A percentile compares a stretch with the other conserved stretches of the same genome.
phyloP scores from a whole-genome alignment of 2,888 invertebrate species.

The Carterocephalus palaemon region DNA sequence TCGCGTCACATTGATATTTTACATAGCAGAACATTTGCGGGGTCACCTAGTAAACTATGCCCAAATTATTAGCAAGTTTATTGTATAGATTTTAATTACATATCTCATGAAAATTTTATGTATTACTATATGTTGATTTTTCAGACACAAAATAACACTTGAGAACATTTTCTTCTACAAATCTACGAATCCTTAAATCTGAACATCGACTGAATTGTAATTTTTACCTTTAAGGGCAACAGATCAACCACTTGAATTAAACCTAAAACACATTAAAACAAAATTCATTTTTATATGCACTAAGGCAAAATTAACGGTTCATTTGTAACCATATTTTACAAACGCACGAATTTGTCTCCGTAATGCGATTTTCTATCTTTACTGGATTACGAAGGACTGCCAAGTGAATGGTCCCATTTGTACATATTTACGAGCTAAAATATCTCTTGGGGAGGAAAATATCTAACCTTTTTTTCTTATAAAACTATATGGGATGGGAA shows the following conservation, averaged over 20 bases:
- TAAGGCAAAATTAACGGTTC: constrained; percentile 2
- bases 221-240: neutral
- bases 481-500: too few species aligned
- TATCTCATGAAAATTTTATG: too few species aligned
- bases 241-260: neutral
- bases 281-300: constrained; percentile 5
- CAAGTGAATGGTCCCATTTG: constrained; percentile 41
- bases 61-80: too few species aligned
- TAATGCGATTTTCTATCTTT: constrained; percentile 46
- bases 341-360: constrained; percentile 42
- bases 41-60: too few species aligned
- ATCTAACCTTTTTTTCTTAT: constrained; percentile 24
- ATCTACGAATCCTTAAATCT: constrained; percentile 18
- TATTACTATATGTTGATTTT: too few species aligned
- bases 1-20: too few species aligned
- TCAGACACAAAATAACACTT: constrained; percentile 12
- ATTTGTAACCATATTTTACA: constrained; percentile 38
- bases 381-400: constrained; percentile 43
- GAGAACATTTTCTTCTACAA: constrained; percentile 13
- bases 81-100: too few species aligned
- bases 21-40: too few species aligned
- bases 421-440: constrained; percentile 40
- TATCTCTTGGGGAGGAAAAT: constrained; percentile 28
- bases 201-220: constrained; percentile 6
- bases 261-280: neutral